Evolutionary conservation across 1,140 invertebrate genomes (phyloP).

Genomic region (Eulimnadia texana): DNA sequence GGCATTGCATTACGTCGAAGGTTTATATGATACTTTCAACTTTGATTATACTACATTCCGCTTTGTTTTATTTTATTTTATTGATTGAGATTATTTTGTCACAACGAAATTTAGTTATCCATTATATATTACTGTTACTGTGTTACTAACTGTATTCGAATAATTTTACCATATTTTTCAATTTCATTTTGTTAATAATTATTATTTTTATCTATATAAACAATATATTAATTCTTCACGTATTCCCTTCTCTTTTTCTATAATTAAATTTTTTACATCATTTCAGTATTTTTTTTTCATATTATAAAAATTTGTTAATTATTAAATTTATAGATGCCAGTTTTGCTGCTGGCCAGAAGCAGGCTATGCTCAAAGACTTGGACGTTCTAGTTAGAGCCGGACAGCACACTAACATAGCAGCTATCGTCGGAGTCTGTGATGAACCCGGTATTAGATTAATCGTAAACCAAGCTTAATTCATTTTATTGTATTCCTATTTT

Average conservation of each 20-base stretch:
- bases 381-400: conserved; percentile 47
- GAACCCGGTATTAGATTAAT: conserved; percentile 39
- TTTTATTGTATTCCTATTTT: neutral
- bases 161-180: conserved; percentile 7
- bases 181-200: neutral
- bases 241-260: too few relatives aligned
- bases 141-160: too few relatives aligned
- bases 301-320: too few relatives aligned
- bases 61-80: too few relatives aligned
- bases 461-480: too few relatives aligned
- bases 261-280: too few relatives aligned
- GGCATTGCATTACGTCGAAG: conserved; percentile 18
- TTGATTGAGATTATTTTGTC: too few relatives aligned
- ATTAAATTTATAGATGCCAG: too few relatives aligned
- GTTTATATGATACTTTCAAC: conserved; percentile 10
- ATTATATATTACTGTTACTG: too few relatives aligned
- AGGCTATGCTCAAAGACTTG: conserved; percentile 52
- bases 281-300: too few relatives aligned
- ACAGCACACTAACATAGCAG: conserved; percentile 51
- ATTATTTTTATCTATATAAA: neutral
- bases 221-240: neutral
- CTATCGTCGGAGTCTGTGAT: conserved; percentile 62
- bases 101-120: too few relatives aligned
- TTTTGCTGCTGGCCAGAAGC: conserved; percentile 42
- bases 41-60: too few relatives aligned